A percentile compares a stretch with the other conserved stretches of the same genome.
phyloP scores from a whole-genome alignment of 2,888 invertebrate genomes.

The Acleris laterana region DNA sequence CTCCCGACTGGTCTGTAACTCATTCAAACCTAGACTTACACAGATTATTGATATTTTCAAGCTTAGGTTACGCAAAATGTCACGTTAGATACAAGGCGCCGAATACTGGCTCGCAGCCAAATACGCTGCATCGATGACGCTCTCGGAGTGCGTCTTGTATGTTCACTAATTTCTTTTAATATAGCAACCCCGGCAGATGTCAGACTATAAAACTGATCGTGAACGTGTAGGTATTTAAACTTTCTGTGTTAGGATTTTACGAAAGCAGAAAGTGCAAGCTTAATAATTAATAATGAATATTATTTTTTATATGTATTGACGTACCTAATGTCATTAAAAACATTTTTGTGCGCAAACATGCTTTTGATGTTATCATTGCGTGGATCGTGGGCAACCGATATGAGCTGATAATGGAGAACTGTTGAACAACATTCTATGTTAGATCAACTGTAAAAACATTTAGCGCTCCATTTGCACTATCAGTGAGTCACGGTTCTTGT shows the following conservation, averaged over 20 bases:
- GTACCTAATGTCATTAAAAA: constrained; percentile 25
- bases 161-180: constrained; percentile 15
- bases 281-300: too few relatives aligned
- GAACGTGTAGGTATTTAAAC: too few relatives aligned
- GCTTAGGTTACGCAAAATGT: constrained; percentile 32
- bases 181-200: constrained; percentile 1
- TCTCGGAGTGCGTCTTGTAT: constrained; percentile 57
- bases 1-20: constrained; percentile 82
- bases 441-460: constrained; percentile 33
- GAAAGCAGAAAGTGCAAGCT: too few relatives aligned
- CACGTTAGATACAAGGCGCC: constrained; percentile 50
- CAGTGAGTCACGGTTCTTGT: constrained; percentile 19
- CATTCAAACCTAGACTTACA: constrained; percentile 30
- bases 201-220: too few relatives aligned
- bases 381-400: constrained; percentile 13
- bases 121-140: constrained; percentile 74
- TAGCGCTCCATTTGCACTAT: constrained; percentile 26
- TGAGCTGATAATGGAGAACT: constrained; percentile 32
- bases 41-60: constrained; percentile 9
- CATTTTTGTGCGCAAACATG: constrained; percentile 23
- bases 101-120: constrained; percentile 78
- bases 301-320: background rate
- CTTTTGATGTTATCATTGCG: constrained; percentile 26
- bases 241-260: too few relatives aligned
- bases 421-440: constrained; percentile 9